Base-by-base conservation (phyloP, 2,113 vertebrate species). In the Sturnira hondurensis region DNA sequence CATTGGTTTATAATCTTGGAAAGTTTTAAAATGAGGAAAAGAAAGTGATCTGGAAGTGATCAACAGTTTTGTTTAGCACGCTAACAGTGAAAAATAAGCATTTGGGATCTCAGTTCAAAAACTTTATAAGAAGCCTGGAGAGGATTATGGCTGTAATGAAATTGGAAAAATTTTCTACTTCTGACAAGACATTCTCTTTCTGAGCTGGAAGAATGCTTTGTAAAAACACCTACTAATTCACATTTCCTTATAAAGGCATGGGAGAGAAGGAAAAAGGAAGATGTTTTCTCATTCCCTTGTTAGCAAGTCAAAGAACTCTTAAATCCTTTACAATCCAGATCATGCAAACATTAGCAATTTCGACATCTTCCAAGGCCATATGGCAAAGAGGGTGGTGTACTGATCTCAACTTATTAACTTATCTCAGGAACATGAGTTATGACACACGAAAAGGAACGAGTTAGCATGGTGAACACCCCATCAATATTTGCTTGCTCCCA, bases 51-150 rank as follows among this genome's bases (percentile, higher is more conserved):
- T 92, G 88, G 45, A 63, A 88, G 31, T 56, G 15, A 86, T 56
- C 31, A 93, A 54, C 31, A 74, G 33, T 65, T 94, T 71, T 82
- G 73, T 58, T 63, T 68, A 96, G 38, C 24, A 89, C 45, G 45
- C 43, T 54, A 71, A 93, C 14, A 73, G 86, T 73, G 58, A 95
- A 95, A 95, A 95, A 70, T 61, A 89, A 95, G 78, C n/a, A 61
- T 68, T 47, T 77, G 65, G 54, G 52, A 73, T 74, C 47, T 90
- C 67, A 45, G 52, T 68, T 68, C 36, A 77, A 65, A 80, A 80
- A 36, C 5, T 77, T 91, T 91, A 9, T 83, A 81, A 81, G 58
- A 80, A 93, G 54, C 50, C 43, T 63, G 16, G 81, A 95, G 33
- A 93, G 58, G 20, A 76, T 86, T n/a, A 68, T 28, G 52, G 10